Evolutionary conservation across 1,140 invertebrate species (phyloP).

Genomic region (Drosophila repleta): DNA sequence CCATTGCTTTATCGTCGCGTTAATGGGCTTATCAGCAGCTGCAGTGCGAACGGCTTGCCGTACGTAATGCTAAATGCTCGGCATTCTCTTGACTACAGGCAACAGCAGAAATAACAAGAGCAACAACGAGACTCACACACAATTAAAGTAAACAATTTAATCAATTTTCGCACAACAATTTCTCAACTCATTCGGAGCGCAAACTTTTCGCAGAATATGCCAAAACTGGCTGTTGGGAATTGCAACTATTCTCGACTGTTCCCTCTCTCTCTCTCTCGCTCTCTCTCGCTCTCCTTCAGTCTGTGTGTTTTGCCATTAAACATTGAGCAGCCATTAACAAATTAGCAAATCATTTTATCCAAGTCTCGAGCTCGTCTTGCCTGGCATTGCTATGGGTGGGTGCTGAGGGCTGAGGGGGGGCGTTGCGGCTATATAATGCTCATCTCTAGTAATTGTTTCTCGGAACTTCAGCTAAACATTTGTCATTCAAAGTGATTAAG

Average conservation of each 20-base stretch:
- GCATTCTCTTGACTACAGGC: background rate
- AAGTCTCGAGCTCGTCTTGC: constrained; percentile 21
- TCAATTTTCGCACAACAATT: constrained; percentile 45
- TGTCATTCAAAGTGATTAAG: constrained; percentile 47
- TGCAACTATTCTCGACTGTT: background rate
- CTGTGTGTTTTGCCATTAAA: constrained; percentile 47
- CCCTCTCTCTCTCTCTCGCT: background rate
- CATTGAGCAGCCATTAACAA: constrained; percentile 66
- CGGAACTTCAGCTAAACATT: constrained; percentile 37
- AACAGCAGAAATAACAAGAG: background rate
- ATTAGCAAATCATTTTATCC: constrained; percentile 55
- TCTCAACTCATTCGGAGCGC: constrained; percentile 29
- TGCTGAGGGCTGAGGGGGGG: background rate
- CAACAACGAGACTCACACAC: constrained; percentile 20
- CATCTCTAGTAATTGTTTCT: constrained; percentile 37
- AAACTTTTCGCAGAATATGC: constrained; percentile 23
- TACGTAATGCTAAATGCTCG: constrained; percentile 5
- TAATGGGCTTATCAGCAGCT: constrained; percentile 9
- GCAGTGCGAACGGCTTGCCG: background rate
- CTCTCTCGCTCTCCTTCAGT: background rate
- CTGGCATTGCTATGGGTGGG: background rate
- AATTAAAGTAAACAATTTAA: constrained; percentile 54
- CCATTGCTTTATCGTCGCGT: background rate
- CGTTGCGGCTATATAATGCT: constrained; percentile 3
- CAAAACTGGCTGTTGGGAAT: constrained; percentile 31